Conservation (phyloP, 2,113 vertebrate genomes). For the Cacatua alba region DNA sequence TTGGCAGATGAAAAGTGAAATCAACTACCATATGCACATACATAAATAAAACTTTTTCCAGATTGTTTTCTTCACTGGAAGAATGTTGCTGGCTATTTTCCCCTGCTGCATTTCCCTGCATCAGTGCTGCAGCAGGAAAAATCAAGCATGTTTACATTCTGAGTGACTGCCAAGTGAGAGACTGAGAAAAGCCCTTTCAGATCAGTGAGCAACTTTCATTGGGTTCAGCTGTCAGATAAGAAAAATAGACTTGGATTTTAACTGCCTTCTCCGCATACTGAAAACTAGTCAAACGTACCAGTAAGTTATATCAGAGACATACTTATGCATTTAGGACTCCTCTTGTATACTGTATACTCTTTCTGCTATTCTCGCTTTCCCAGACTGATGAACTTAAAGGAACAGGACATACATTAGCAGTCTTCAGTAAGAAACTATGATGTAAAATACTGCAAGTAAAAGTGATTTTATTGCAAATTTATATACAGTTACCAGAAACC, state of each 20-base stretch:
- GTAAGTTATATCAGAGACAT: background rate
- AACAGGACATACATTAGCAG: background rate
- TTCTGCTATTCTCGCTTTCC: background rate
- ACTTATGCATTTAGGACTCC: background rate
- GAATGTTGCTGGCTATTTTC: rapidly evolving
- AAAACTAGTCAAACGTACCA: background rate
- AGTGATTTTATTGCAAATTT: background rate
- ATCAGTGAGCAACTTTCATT: background rate
- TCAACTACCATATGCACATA: background rate
- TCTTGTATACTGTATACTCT: background rate
- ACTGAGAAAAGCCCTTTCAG: background rate
- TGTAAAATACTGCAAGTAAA: background rate
- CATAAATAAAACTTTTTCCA: background rate
- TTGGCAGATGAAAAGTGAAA: background rate
- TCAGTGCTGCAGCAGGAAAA: background rate
- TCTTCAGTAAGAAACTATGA: background rate
- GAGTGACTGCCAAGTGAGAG: background rate
- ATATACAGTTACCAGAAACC: background rate
- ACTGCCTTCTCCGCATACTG: background rate
- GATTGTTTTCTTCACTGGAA: background rate
- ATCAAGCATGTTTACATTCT: background rate
- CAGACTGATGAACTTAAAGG: background rate
- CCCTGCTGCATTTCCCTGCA: background rate
- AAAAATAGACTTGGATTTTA: background rate
- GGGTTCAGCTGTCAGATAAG: background rate